phyloP scores from a whole-genome alignment of 2,797 vertebrate species.

The Spinibarbus caldwelli region DNA sequence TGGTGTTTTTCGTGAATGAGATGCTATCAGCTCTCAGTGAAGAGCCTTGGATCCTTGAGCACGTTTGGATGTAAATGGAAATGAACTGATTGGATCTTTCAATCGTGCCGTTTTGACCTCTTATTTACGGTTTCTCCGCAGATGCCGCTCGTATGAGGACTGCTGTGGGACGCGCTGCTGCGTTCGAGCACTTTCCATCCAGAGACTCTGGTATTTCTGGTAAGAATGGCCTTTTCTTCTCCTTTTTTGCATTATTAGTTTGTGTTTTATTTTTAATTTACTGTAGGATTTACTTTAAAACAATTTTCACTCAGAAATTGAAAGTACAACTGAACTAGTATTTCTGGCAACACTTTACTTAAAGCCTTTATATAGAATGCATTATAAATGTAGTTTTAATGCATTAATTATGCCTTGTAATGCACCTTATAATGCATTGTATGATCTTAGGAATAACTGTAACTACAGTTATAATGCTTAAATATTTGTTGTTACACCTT shows the following conservation, averaged over 20 bases:
- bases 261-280: neutral
- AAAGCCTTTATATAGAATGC: no score
- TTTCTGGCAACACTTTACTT: no score
- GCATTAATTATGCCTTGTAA: no score
- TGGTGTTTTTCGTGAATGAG: neutral
- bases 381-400: no score
- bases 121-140: conserved; percentile 56
- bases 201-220: conserved; percentile 98
- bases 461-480: no score
- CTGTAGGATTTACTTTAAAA: no score
- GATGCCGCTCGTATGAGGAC: conserved; percentile 97
- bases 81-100: neutral
- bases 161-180: conserved; percentile 97
- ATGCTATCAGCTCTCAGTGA: neutral
- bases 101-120: neutral
- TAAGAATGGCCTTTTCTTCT: conserved; percentile 71
- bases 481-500: no score
- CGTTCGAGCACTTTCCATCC: conserved; percentile 93
- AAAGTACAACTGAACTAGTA: no score
- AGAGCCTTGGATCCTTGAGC: no score
- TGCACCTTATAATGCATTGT: no score
- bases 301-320: no score
- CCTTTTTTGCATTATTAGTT: neutral
- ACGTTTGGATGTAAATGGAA: neutral
- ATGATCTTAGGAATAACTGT: no score